Conservation (phyloP, 1,140 invertebrate genomes). For the Orchesella cincta region DNA sequence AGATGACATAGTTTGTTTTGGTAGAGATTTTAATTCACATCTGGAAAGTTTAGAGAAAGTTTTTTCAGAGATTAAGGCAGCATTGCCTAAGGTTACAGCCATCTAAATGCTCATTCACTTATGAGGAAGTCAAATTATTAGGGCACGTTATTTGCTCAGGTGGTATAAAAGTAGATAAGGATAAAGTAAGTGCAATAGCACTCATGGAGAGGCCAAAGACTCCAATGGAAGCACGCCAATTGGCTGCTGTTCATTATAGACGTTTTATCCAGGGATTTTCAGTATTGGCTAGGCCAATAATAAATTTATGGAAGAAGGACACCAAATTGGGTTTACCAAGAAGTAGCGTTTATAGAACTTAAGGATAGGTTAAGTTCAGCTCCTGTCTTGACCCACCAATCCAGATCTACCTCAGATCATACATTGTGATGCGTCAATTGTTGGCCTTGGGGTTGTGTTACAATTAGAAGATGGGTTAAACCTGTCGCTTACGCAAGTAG, state of each 20-base stretch:
- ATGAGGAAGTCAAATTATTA: neutral
- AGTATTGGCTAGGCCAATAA: neutral
- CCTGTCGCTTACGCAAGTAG: constrained; percentile 31
- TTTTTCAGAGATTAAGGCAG: neutral
- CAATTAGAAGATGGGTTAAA: constrained; percentile 27
- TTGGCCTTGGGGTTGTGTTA: constrained; percentile 33
- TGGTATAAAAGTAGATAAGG: neutral
- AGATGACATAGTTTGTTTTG: constrained; percentile 58
- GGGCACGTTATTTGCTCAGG: neutral
- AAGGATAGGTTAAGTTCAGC: neutral
- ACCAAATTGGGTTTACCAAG: neutral
- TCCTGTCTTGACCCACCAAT: neutral
- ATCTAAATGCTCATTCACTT: neutral
- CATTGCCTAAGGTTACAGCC: neutral
- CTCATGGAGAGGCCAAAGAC: neutral
- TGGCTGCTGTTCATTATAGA: neutral
- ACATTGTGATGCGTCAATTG: constrained; percentile 23
- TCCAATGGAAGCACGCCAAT: neutral
- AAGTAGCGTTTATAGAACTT: neutral
- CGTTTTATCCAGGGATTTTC: neutral
- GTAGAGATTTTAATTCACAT: constrained; percentile 53
- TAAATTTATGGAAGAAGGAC: neutral
- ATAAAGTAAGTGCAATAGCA: neutral
- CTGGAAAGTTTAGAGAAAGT: constrained; percentile 51
- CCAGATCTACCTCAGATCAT: constrained; percentile 28